Conservation (phyloP, 1,140 invertebrate species). For the Mesaphorura yosii region DNA sequence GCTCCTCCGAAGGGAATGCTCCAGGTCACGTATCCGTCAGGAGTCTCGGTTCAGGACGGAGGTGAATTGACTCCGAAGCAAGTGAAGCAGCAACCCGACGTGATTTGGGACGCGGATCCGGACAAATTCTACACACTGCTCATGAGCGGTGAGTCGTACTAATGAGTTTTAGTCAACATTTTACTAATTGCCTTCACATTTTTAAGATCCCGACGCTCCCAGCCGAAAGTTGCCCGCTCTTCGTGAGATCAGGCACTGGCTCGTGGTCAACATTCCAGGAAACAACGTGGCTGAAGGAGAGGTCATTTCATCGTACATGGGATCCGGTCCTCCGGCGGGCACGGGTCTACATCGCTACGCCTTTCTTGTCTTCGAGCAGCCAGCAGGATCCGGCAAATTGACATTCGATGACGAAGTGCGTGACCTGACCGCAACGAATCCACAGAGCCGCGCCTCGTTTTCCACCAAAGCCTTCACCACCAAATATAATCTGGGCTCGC, state of each 20-base stretch:
- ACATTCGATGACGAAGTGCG: slow-evolving; percentile 40
- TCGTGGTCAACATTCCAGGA: slow-evolving; percentile 79
- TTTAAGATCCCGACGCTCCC: slow-evolving; percentile 32
- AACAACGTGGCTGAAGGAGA: slow-evolving; percentile 57
- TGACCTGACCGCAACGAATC: slow-evolving; percentile 34
- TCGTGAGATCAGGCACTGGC: slow-evolving; percentile 70
- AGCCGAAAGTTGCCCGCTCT: slow-evolving; percentile 22
- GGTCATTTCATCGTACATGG: slow-evolving; percentile 62
- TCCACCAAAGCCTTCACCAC: slow-evolving; percentile 65
- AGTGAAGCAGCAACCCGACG: slow-evolving; percentile 43
- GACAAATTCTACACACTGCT: slow-evolving; percentile 60
- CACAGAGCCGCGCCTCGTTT: slow-evolving; percentile 54
- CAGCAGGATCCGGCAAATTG: too few species aligned
- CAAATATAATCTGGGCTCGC: slow-evolving; percentile 68
- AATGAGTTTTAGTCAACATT: too few species aligned
- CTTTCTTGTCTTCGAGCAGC: slow-evolving; percentile 29
- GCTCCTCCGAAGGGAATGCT: slow-evolving; percentile 43
- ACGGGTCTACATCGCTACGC: slow-evolving; percentile 35
- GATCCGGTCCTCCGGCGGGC: slow-evolving; percentile 65
- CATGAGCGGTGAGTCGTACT: too few species aligned
- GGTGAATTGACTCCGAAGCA: slow-evolving; percentile 50
- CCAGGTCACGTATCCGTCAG: slow-evolving; percentile 41
- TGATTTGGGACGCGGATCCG: slow-evolving; percentile 50
- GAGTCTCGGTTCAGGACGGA: slow-evolving; percentile 48
- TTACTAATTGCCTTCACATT: slow-evolving; percentile 16